Percentiles rank a stretch among this genome's conserved stretches.
Evolutionary conservation across 2,888 invertebrate genomes (phyloP).

Genomic region (Mactromeris polynyma): DNA sequence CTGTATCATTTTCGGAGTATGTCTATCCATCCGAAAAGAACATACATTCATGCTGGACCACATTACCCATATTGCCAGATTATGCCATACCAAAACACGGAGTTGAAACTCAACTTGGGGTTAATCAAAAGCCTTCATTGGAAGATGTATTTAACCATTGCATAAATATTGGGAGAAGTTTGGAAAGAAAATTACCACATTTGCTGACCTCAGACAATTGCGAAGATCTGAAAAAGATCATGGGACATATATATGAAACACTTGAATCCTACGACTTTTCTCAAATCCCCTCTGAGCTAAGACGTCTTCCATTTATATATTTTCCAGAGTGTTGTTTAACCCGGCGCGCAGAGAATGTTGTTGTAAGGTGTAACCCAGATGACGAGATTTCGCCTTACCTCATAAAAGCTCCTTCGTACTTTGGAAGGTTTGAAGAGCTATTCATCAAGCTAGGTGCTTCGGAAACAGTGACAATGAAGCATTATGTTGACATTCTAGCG

Average conservation of each 20-base stretch:
- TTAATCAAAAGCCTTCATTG: not conserved
- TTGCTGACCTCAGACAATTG: not conserved
- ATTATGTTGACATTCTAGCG: not conserved
- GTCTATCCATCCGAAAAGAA: not conserved
- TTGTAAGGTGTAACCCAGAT: not conserved
- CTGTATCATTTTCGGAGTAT: not conserved
- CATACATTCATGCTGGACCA: not conserved
- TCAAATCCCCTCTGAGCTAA: not conserved
- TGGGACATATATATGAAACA: not conserved
- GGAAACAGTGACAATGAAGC: not conserved
- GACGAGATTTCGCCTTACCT: slow-evolving; percentile 16
- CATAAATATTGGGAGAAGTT: not conserved
- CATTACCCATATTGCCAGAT: not conserved
- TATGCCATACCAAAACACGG: not conserved
- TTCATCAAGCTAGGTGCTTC: slow-evolving; percentile 14
- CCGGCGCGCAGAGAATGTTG: not conserved
- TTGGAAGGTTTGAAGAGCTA: not conserved
- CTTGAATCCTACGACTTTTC: not conserved
- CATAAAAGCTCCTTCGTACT: not conserved
- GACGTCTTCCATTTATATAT: slow-evolving; percentile 11
- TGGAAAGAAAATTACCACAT: not conserved
- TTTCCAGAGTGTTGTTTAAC: not conserved
- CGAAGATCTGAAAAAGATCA: not conserved
- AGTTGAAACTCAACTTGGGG: not conserved
- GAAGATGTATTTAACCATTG: not conserved